phyloP scores from a whole-genome alignment of 2,113 vertebrate species.

The Picathartes gymnocephalus region DNA sequence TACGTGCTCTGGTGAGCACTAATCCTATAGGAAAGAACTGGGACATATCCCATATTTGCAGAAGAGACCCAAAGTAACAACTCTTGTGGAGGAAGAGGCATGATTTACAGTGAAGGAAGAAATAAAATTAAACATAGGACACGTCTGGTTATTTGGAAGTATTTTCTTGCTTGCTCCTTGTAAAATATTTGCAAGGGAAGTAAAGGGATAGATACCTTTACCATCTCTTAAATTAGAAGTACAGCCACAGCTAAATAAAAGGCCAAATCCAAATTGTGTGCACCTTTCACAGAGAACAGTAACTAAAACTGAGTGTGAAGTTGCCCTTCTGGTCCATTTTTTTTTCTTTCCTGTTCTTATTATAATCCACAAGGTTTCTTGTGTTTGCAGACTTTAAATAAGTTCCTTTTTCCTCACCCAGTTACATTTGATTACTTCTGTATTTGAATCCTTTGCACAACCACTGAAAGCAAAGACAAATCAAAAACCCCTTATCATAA shows the following conservation, averaged over 20 bases:
- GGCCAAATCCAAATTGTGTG: background rate
- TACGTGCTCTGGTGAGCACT: rapidly evolving
- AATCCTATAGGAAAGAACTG: background rate
- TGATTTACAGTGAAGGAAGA: background rate
- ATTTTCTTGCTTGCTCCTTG: background rate
- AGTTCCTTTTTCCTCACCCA: background rate
- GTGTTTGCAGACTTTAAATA: background rate
- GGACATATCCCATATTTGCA: background rate
- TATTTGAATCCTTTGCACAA: background rate
- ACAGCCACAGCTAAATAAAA: background rate
- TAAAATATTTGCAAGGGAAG: background rate
- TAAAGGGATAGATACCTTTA: background rate
- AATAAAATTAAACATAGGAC: background rate
- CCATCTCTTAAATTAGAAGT: background rate
- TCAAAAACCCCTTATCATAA: background rate
- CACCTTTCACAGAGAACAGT: background rate
- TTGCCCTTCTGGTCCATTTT: background rate
- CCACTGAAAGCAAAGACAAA: background rate
- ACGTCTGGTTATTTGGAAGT: background rate
- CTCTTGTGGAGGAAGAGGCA: background rate
- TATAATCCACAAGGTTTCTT: background rate
- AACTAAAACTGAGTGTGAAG: background rate
- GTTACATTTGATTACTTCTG: background rate
- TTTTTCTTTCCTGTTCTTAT: background rate
- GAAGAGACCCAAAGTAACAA: background rate